Evolutionary conservation across 2,113 vertebrate genomes (phyloP).

Genomic region (Tyto alba): DNA sequence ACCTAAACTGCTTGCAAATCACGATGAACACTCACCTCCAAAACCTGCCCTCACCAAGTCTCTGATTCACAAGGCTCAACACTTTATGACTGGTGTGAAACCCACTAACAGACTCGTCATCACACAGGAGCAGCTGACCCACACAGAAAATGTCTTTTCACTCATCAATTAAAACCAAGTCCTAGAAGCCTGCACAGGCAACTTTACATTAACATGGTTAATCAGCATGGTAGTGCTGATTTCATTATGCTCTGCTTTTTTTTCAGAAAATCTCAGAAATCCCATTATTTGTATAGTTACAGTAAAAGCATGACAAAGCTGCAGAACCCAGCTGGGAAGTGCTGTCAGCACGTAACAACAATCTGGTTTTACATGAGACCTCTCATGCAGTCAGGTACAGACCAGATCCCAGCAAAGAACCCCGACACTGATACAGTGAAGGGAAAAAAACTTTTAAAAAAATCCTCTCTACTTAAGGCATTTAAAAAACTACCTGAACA

Average conservation of each 20-base stretch:
- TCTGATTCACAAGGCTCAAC: background rate
- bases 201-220: background rate
- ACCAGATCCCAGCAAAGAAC: background rate
- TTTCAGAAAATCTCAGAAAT: background rate
- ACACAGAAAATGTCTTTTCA: background rate
- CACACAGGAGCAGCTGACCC: background rate
- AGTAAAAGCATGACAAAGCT: background rate
- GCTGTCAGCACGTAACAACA: background rate
- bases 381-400: background rate
- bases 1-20: background rate
- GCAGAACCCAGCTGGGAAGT: background rate
- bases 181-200: background rate
- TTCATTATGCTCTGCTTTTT: background rate
- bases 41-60: background rate
- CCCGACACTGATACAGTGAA: background rate
- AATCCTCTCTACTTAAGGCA: rapidly evolving
- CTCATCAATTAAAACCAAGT: background rate
- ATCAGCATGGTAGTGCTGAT: background rate
- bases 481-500: background rate
- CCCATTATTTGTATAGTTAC: background rate
- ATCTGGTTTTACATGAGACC: background rate
- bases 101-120: background rate
- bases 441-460: background rate
- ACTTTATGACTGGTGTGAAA: background rate
- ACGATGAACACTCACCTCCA: background rate